phyloP scores from a whole-genome alignment of 2,113 vertebrate species.

The Pitta sordida region DNA sequence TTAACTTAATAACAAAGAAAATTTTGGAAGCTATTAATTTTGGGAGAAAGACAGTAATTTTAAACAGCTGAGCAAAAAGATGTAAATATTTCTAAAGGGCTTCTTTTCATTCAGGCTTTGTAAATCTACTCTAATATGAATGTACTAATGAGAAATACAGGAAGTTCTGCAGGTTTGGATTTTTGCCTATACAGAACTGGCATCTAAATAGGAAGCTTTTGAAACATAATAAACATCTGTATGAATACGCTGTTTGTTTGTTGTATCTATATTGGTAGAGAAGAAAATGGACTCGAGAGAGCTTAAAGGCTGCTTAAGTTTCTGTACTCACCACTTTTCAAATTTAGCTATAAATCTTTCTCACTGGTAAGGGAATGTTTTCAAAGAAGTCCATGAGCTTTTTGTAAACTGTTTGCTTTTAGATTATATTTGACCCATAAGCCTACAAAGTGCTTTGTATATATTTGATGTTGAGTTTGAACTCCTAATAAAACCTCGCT shows the following conservation, averaged over 20 bases:
- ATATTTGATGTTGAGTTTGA: neutral
- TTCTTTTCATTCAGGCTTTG: neutral
- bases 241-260: neutral
- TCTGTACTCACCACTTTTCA: neutral
- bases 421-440: neutral
- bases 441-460: neutral
- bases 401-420: neutral
- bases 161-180: neutral
- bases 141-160: neutral
- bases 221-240: neutral
- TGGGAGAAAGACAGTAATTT: neutral
- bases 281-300: neutral
- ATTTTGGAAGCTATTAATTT: neutral
- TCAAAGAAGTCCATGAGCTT: neutral
- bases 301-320: neutral
- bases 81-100: neutral
- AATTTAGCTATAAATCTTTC: neutral
- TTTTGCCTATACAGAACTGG: neutral
- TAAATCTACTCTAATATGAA: neutral
- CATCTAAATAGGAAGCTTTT: neutral
- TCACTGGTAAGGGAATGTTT: neutral
- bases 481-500: neutral
- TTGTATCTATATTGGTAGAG: neutral
- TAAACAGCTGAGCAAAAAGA: neutral
- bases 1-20: neutral